A percentile compares a stretch with the other conserved stretches of the same genome.
Evolutionary conservation across 2,888 invertebrate species (phyloP).

Genomic region (Aproaerema taeniolella): DNA sequence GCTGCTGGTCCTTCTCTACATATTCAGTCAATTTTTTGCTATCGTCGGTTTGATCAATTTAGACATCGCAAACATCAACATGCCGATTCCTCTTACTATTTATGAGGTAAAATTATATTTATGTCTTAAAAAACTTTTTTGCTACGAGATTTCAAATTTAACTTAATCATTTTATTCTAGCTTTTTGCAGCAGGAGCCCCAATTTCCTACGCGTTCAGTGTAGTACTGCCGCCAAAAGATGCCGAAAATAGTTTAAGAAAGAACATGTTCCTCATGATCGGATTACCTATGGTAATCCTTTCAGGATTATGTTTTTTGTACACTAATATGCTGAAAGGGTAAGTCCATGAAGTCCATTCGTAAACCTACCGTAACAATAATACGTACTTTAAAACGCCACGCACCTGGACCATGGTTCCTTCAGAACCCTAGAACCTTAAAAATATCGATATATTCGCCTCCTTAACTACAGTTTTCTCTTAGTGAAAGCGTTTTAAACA

Average conservation of each 20-base stretch:
- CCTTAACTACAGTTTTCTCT: too few relatives aligned
- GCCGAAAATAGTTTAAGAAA: slow-evolving; percentile 35
- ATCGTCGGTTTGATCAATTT: slow-evolving; percentile 67
- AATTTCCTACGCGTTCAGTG: slow-evolving; percentile 61
- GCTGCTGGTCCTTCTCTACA: slow-evolving; percentile 55
- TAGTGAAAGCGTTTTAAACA: too few relatives aligned
- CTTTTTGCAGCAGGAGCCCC: slow-evolving; percentile 67
- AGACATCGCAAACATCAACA: slow-evolving; percentile 63
- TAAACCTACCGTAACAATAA: background rate
- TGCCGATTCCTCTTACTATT: slow-evolving; percentile 61
- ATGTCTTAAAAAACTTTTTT: slow-evolving; percentile 1
- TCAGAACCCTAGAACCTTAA: too few relatives aligned
- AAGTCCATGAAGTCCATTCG: too few relatives aligned
- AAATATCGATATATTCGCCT: too few relatives aligned
- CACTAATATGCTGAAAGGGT: slow-evolving; percentile 68
- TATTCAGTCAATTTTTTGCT: slow-evolving; percentile 68
- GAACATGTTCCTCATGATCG: slow-evolving; percentile 52
- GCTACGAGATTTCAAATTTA: too few relatives aligned
- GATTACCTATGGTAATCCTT: slow-evolving; percentile 51
- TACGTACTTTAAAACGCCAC: background rate
- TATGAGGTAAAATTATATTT: slow-evolving; percentile 47
- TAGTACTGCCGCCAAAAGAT: slow-evolving; percentile 48
- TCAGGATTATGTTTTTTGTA: slow-evolving; percentile 62
- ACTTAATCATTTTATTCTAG: slow-evolving; percentile 35
- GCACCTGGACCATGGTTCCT: too few relatives aligned